Evolutionary conservation across 2,888 invertebrate genomes (phyloP).

Genomic region (Drosophila nr. fundita): DNA sequence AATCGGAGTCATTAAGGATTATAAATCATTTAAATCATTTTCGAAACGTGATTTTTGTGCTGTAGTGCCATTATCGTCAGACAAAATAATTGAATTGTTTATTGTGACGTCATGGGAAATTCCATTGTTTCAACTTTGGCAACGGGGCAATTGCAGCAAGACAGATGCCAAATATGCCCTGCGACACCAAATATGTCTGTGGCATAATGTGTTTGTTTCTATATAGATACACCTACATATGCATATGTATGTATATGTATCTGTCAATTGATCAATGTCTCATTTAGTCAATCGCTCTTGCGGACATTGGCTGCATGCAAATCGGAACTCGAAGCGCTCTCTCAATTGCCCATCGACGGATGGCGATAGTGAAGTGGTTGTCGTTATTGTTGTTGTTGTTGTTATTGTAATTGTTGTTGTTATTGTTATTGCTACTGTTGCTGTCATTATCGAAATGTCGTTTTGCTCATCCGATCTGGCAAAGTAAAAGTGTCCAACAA

Average conservation of each 20-base stretch:
- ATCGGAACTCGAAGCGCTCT: constrained; percentile 35
- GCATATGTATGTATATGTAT: neutral
- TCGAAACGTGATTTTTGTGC: neutral
- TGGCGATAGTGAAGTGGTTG: constrained; percentile 24
- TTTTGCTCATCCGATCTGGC: constrained; percentile 15
- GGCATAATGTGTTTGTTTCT: constrained; percentile 33
- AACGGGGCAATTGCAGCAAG: constrained; percentile 40
- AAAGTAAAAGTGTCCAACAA: constrained; percentile 14
- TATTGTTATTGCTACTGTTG: neutral
- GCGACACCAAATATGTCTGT: constrained; percentile 45
- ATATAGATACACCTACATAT: constrained; percentile 34
- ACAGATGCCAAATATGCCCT: constrained; percentile 42
- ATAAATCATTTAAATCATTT: neutral
- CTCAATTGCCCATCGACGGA: constrained; percentile 37
- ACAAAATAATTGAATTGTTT: neutral
- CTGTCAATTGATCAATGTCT: constrained; percentile 28
- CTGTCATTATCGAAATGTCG: constrained; percentile 4
- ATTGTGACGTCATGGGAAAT: constrained; percentile 43
- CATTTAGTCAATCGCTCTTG: constrained; percentile 8
- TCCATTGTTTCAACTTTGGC: constrained; percentile 48
- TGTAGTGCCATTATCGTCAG: neutral
- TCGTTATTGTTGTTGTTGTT: constrained; percentile 9
- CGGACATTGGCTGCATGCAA: constrained; percentile 49
- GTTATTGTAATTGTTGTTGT: neutral
- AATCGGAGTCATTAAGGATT: neutral